Evolutionary conservation across 2,113 vertebrate species (phyloP).

Genomic region (Azemiops feae): DNA sequence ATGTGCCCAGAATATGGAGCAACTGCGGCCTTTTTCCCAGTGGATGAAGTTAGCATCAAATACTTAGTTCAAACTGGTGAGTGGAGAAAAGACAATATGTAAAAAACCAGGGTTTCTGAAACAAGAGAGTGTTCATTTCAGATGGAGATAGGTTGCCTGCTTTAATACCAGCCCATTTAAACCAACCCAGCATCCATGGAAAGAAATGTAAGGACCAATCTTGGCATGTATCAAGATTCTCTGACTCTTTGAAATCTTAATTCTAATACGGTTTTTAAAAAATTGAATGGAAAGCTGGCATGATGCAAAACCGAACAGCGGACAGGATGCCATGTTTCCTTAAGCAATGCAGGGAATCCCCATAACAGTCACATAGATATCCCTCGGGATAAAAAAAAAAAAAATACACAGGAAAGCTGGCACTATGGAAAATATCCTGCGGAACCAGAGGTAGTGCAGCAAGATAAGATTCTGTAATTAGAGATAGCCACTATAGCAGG

Average conservation of each 20-base stretch:
- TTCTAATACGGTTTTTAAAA: neutral
- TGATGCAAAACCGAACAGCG: neutral
- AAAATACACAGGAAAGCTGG: neutral
- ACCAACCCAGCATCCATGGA: neutral
- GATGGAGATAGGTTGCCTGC: neutral
- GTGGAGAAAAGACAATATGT: conserved; percentile 12
- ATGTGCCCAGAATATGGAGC: conserved; percentile 99
- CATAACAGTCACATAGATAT: neutral
- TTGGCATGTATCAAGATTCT: neutral
- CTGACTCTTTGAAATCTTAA: neutral
- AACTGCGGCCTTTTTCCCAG: conserved; percentile 93
- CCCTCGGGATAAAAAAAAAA: neutral
- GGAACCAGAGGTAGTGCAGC: neutral
- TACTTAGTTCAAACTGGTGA: conserved; percentile 93
- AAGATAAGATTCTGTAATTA: neutral
- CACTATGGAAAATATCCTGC: neutral
- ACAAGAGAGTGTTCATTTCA: neutral
- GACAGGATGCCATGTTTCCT: neutral
- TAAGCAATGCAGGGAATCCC: neutral
- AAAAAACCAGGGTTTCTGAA: neutral
- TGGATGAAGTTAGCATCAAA: conserved; percentile 86
- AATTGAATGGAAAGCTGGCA: neutral
- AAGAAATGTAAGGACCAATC: neutral
- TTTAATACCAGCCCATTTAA: neutral
- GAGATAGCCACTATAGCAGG: neutral